A percentile compares a stretch with the other conserved stretches of the same genome.
Conservation (phyloP, 2,113 vertebrate species). For the Cynoglossus semilaevis region DNA sequence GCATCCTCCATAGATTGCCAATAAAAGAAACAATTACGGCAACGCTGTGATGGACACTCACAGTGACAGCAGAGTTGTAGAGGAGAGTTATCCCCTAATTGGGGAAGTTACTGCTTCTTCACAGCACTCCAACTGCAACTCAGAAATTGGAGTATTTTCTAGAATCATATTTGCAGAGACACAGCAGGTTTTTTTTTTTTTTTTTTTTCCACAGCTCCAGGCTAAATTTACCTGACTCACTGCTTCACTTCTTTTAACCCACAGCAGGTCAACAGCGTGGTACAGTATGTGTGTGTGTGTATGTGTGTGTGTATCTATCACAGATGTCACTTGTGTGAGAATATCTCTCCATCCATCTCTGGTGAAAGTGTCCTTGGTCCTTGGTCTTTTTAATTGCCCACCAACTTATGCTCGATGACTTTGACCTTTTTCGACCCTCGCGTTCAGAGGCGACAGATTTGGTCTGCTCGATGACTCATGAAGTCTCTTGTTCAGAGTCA, state of each 20-base stretch:
- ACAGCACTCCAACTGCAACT: neutral
- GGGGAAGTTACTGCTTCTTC: neutral
- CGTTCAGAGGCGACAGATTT: neutral
- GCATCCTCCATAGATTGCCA: neutral
- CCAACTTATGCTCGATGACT: conserved; percentile 1
- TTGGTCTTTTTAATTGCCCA: neutral
- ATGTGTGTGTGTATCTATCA: neutral
- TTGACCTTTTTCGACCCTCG: neutral
- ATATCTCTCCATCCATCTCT: neutral
- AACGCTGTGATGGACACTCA: neutral
- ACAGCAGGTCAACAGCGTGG: no score
- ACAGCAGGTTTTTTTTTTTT: neutral
- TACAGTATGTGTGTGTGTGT: no score
- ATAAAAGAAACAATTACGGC: conserved; percentile 14
- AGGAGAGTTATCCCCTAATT: neutral
- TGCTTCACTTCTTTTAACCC: no score
- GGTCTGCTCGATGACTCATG: neutral
- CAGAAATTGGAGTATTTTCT: neutral
- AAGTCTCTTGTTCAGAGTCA: neutral
- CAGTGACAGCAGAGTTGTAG: conserved; percentile 1
- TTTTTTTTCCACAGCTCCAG: neutral
- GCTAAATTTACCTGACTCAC: neutral
- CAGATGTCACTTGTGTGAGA: neutral
- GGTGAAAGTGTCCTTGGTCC: neutral
- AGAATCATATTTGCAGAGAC: neutral